phyloP scores from a whole-genome alignment of 2,113 vertebrate species.

The Meriones unguiculatus region DNA sequence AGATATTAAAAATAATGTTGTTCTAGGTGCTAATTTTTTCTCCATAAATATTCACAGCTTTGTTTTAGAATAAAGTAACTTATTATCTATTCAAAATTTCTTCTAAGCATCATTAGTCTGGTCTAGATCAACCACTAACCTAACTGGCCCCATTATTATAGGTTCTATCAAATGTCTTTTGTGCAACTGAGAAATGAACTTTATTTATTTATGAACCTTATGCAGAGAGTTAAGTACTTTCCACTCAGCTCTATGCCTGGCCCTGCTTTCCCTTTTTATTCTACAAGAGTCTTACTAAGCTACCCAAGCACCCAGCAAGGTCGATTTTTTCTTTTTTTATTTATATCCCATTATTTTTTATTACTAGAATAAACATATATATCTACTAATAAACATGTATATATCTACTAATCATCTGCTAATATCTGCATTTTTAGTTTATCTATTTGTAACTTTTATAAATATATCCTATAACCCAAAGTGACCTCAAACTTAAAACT shows the following conservation, averaged over 20 bases:
- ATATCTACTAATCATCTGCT: background rate
- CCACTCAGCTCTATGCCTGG: background rate
- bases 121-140: background rate
- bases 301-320: background rate
- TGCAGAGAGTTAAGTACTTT: background rate
- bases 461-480: background rate
- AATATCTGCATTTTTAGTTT: background rate
- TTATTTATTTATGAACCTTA: no score
- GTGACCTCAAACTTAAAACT: background rate
- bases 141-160: background rate
- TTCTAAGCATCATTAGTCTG: constrained; percentile 17
- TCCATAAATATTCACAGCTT: background rate
- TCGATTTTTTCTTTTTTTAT: background rate
- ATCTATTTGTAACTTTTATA: background rate
- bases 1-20: constrained; percentile 45
- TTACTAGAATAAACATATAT: constrained; percentile 16
- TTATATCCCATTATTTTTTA: constrained; percentile 45
- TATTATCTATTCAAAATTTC: constrained; percentile 2
- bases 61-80: background rate
- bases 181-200: background rate
- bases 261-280: background rate
- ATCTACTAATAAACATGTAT: background rate
- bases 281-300: background rate
- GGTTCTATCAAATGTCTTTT: background rate
- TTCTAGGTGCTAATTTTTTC: background rate